phyloP scores from a whole-genome alignment of 2,888 invertebrate genomes.

The Diplazon laetatorius region DNA sequence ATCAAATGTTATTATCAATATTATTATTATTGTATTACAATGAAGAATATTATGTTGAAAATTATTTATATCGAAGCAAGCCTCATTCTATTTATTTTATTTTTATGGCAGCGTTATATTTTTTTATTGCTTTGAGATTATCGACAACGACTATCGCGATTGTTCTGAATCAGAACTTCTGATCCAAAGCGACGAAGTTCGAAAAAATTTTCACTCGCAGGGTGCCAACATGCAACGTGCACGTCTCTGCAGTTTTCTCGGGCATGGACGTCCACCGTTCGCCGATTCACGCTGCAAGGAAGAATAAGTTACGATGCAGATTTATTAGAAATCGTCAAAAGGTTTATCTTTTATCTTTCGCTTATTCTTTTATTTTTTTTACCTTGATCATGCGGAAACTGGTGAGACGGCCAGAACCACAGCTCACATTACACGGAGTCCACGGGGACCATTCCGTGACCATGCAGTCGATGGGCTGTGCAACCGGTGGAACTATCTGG shows the following conservation, averaged over 20 bases:
- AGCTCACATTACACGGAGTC: conserved; percentile 91
- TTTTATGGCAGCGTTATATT: background rate
- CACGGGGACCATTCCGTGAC: conserved; percentile 92
- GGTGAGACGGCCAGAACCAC: conserved; percentile 89
- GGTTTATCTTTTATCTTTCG: no score
- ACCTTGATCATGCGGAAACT: conserved; percentile 86
- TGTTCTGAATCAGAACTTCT: background rate
- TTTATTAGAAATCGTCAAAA: background rate
- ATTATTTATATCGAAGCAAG: conserved; percentile 40
- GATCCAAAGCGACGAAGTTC: background rate
- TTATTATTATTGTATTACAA: conserved; percentile 40
- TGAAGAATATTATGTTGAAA: conserved; percentile 52
- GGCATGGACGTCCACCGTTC: conserved; percentile 87
- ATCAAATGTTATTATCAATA: no score
- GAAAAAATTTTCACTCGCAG: conserved; percentile 71
- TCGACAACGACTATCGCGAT: background rate
- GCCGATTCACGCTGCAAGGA: conserved; percentile 84
- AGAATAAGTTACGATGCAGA: no score
- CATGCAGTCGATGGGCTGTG: conserved; percentile 86
- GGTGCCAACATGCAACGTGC: conserved; percentile 84
- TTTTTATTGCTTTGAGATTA: background rate
- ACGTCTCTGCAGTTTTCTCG: conserved; percentile 85
- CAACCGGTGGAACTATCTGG: conserved; percentile 38
- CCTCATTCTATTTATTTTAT: conserved; percentile 32
- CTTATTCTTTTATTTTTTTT: conserved; percentile 54